These are phyloP conservation scores for Puntigrus tetrazona DNA, from an alignment of 2,113 vertebrate species.

Conservation along the genomic window DNA sequence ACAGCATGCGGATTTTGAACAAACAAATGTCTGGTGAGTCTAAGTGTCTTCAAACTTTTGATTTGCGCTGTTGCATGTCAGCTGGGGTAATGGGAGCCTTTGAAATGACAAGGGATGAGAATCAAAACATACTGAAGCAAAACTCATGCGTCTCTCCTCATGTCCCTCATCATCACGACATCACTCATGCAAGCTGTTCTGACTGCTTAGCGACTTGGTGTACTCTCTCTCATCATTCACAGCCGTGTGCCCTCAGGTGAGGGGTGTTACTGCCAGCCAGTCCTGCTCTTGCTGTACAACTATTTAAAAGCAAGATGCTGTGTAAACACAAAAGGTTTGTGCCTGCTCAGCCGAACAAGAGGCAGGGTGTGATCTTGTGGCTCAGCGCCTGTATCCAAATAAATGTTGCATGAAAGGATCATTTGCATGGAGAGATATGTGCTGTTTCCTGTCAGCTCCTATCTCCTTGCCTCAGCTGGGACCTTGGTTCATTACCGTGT, in stretches of 20 bases:
- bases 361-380: conserved; percentile 34
- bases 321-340: conserved; percentile 36
- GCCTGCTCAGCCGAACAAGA: conserved; percentile 13
- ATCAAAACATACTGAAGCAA: conserved; percentile 21
- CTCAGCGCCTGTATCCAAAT: conserved; percentile 34
- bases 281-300: conserved; percentile 33
- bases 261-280: conserved; percentile 19
- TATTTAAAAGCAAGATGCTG: conserved; percentile 42
- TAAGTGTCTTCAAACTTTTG: background rate
- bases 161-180: conserved; percentile 17
- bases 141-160: conserved; percentile 18
- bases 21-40: background rate
- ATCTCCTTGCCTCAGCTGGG: conserved; percentile 40
- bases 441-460: conserved; percentile 35
- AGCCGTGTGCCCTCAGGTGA: conserved; percentile 38
- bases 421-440: conserved; percentile 46
- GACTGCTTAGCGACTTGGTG: background rate
- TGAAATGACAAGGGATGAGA: conserved; percentile 7
- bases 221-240: conserved; percentile 32
- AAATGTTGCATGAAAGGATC: conserved; percentile 48
- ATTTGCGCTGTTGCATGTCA: background rate
- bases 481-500: conserved; percentile 25
- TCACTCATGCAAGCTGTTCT: background rate
- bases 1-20: background rate
- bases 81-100: background rate